These are phyloP conservation scores for Telenomus remus DNA, from an alignment of 1,140 invertebrate genomes.

Conservation along the genomic window DNA sequence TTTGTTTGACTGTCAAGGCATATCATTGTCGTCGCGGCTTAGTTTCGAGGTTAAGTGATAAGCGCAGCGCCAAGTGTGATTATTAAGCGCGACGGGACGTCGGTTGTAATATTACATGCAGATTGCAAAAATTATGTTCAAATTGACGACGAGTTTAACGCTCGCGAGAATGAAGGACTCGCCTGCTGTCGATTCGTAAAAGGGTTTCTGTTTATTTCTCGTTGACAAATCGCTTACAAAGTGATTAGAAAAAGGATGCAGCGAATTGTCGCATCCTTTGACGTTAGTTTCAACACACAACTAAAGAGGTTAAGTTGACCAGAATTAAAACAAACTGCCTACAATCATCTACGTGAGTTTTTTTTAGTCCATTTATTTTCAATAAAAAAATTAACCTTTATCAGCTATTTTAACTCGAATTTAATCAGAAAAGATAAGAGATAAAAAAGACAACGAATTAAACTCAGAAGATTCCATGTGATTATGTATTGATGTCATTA, in stretches of 20 bases:
- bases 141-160: not conserved
- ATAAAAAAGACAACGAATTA: too few species aligned
- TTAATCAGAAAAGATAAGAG: not conserved
- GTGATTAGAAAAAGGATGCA: constrained; percentile 22
- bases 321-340: constrained; percentile 7
- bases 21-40: too few species aligned
- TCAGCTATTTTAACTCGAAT: too few species aligned
- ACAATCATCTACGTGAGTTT: constrained; percentile 19
- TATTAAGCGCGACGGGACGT: too few species aligned
- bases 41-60: too few species aligned
- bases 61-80: too few species aligned
- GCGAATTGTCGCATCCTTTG: constrained; percentile 23
- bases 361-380: not conserved
- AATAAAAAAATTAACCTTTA: too few species aligned
- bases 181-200: not conserved
- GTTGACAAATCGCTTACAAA: not conserved
- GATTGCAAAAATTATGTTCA: not conserved
- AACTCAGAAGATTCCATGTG: too few species aligned
- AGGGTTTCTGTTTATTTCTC: not conserved
- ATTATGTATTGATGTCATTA: too few species aligned
- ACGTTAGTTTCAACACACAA: constrained; percentile 16
- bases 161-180: not conserved
- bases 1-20: too few species aligned
- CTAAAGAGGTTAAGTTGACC: constrained; percentile 64
- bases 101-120: too few species aligned